Percentiles rank a stretch among this genome's conserved stretches.
phyloP scores from a whole-genome alignment of 2,888 invertebrate species.

The Barypeithes pellucidus region DNA sequence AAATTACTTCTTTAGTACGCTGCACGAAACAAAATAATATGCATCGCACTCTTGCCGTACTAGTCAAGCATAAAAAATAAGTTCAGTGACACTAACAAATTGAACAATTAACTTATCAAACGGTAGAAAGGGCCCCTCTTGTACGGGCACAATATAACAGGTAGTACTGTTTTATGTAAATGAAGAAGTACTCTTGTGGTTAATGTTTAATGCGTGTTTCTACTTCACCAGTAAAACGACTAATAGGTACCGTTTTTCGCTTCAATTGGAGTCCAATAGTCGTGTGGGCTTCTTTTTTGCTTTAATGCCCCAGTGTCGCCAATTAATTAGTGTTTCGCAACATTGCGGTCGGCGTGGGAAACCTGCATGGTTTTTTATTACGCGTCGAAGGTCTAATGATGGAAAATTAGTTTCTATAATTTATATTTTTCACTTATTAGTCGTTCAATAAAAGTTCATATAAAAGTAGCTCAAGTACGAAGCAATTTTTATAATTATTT shows the following conservation, averaged over 20 bases:
- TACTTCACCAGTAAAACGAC: constrained; percentile 36
- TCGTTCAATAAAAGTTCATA: constrained; percentile 26
- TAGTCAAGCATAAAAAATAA: constrained; percentile 45
- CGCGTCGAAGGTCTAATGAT: constrained; percentile 34
- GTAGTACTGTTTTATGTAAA: constrained; percentile 44
- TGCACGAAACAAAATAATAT: constrained; percentile 34
- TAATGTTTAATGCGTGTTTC: constrained; percentile 40
- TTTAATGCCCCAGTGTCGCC: constrained; percentile 42
- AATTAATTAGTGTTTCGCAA: constrained; percentile 45
- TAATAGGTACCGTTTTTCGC: constrained; percentile 53
- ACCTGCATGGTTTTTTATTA: constrained; percentile 30
- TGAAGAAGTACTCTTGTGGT: constrained; percentile 36
- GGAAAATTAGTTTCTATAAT: constrained; percentile 19
- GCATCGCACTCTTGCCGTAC: constrained; percentile 27
- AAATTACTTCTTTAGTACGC: constrained; percentile 15
- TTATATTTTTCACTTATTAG: constrained; percentile 12
- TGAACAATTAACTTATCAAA: constrained; percentile 47
- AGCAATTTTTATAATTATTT: constrained; percentile 29
- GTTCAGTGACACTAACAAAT: constrained; percentile 51
- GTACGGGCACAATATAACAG: constrained; percentile 32
- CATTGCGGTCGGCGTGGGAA: constrained; percentile 41
- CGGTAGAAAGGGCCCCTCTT: constrained; percentile 43
- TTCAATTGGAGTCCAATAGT: constrained; percentile 40
- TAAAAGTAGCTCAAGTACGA: constrained; percentile 29
- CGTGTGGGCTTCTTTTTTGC: constrained; percentile 46